Conservation (phyloP, 2,888 invertebrate genomes). For the Patella caerulea region DNA sequence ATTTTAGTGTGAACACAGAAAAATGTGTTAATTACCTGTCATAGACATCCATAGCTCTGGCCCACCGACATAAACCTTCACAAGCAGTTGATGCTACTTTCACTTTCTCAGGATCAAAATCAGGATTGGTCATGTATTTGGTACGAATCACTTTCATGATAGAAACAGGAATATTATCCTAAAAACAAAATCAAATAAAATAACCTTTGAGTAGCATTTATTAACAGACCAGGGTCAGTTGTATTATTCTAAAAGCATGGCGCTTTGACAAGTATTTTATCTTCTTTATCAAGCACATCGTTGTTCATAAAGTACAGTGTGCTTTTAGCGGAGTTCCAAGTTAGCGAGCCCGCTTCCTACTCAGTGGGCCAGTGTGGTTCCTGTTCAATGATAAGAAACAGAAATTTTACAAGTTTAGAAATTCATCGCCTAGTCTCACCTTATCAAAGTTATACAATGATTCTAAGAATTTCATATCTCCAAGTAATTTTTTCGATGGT, state of each 20-base stretch:
- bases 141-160: constrained; percentile 69
- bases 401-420: too few species aligned
- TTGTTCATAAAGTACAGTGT: too few species aligned
- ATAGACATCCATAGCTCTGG: constrained; percentile 72
- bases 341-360: too few species aligned
- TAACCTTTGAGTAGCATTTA: background rate
- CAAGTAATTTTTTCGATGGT: constrained; percentile 70
- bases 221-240: background rate
- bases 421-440: constrained; percentile 40
- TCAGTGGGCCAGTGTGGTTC: too few species aligned
- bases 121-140: constrained; percentile 79
- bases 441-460: constrained; percentile 69
- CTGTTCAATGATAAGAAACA: too few species aligned
- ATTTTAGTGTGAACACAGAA: background rate
- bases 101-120: constrained; percentile 93
- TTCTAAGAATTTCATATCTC: constrained; percentile 72
- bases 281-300: too few species aligned
- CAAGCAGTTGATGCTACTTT: constrained; percentile 89
- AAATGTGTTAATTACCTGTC: constrained; percentile 66
- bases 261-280: too few species aligned
- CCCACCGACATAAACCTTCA: constrained; percentile 79
- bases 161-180: constrained; percentile 69
- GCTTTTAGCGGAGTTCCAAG: too few species aligned
- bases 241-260: background rate
- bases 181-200: constrained; percentile 21